Base-by-base conservation (phyloP, 2,797 vertebrate species). In the Pseudochirops cupreus region DNA sequence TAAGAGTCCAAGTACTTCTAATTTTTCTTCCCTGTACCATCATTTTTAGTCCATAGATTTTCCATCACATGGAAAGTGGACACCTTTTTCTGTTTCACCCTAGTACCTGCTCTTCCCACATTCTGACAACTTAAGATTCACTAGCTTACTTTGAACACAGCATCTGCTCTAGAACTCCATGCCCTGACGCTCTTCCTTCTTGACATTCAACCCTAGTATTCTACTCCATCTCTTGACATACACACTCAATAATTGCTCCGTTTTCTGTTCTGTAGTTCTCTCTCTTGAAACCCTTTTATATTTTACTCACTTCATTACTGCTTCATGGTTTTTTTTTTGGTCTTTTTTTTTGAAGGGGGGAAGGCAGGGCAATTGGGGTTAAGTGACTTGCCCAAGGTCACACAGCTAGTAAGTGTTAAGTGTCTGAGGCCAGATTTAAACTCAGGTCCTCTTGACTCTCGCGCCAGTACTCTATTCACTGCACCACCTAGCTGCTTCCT, bases 1-100 rank as follows among this genome's bases (percentile, higher is more conserved):
- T 67, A 50, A 21, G 39, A 89, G 93, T 1, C 92, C 89, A 96
- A 96, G 18, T 50, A 92, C 50, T 94, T 96, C 33, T 96, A 53
- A 4, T 58, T 97, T 97, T 97, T 96, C 93, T 97, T 93, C 12
- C 28, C 93, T 94, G 93, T 39, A 94, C 54, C 6, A 0, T 94
- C 95, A 52, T 1, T 95, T 97, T 94, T 94, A 57, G 16, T 92
- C 9, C 94, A 91, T 82, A 97, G 97, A 92, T 58, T 95, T 52
- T 67, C 33, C 33, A n/a, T n/a, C 33, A 67, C 33, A n/a, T n/a
- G 18, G 33, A 14, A 16, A 67, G 5, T 67, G 14, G 14, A n/a
- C 5, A n/a, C 21, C 5, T n/a, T 67, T 2, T 16, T 67, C 33
- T n/a, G 5, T 67, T n/a, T n/a, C 62, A 67, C 5, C 62, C 62